Evolutionary conservation across 23 tunicate species (phyloP).

Genomic region (Styela clava): DNA sequence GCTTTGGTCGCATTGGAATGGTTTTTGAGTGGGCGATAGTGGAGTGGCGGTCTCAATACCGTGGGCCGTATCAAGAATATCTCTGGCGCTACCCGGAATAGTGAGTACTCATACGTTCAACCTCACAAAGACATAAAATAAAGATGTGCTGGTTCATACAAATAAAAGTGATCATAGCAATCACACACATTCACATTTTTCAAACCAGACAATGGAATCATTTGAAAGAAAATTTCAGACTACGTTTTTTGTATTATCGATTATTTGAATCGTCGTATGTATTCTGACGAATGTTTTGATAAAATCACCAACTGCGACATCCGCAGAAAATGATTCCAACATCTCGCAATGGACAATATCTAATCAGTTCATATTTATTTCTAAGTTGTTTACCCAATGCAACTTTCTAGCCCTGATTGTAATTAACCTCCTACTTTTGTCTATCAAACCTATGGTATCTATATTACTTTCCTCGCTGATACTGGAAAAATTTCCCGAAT

Average conservation of each 20-base stretch:
- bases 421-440: background rate
- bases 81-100: background rate
- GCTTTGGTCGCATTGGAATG: constrained; percentile 1
- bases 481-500: background rate
- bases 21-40: background rate
- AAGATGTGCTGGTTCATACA: no score
- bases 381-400: background rate
- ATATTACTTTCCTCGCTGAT: background rate
- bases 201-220: background rate
- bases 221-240: background rate
- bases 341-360: background rate
- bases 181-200: background rate
- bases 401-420: background rate
- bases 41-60: constrained; percentile 3
- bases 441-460: constrained; percentile 2
- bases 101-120: constrained; percentile 1
- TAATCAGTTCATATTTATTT: background rate
- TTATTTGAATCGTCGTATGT: background rate
- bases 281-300: background rate
- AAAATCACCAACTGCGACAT: background rate
- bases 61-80: background rate
- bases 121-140: background rate
- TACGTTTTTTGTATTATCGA: background rate
- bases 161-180: no score
- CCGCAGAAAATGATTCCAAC: background rate